Percentiles rank a stretch among this genome's conserved stretches.
These are phyloP conservation scores for Caradrina kadenii DNA, from an alignment of 2,888 invertebrate genomes.

Conservation along the genomic window DNA sequence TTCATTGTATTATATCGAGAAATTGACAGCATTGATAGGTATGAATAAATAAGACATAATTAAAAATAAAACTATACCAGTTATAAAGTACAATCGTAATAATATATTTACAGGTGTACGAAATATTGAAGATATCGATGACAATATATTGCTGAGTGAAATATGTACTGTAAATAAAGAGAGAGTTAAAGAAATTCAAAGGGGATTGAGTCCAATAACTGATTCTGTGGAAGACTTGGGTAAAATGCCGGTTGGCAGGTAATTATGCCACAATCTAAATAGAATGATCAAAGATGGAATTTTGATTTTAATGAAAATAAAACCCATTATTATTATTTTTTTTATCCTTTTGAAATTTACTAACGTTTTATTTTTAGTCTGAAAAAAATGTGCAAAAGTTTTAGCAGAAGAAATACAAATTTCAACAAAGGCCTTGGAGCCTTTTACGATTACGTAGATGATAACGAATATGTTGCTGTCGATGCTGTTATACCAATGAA, in stretches of 20 bases:
- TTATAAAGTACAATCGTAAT: too few relatives aligned
- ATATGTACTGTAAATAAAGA: slow-evolving; percentile 1
- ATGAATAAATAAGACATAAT: too few relatives aligned
- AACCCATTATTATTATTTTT: too few relatives aligned
- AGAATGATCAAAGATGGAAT: too few relatives aligned
- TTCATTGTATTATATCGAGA: too few relatives aligned
- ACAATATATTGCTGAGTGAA: background rate
- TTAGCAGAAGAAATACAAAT: background rate
- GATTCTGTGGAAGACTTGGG: background rate
- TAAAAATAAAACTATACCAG: too few relatives aligned
- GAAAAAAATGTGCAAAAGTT: background rate
- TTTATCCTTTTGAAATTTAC: too few relatives aligned
- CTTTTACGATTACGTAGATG: background rate
- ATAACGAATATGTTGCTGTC: background rate
- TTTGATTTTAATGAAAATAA: too few relatives aligned
- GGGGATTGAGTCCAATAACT: too few relatives aligned
- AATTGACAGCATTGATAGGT: too few relatives aligned
- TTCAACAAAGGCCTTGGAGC: background rate
- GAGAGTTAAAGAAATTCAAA: background rate
- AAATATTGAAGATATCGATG: slow-evolving; percentile 10
- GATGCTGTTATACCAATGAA: background rate
- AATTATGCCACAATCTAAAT: too few relatives aligned
- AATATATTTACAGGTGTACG: background rate
- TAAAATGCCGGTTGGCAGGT: too few relatives aligned
- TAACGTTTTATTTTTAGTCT: background rate